Base-by-base conservation (phyloP, 2,888 invertebrate genomes). In the Sylvicola cinctus region DNA sequence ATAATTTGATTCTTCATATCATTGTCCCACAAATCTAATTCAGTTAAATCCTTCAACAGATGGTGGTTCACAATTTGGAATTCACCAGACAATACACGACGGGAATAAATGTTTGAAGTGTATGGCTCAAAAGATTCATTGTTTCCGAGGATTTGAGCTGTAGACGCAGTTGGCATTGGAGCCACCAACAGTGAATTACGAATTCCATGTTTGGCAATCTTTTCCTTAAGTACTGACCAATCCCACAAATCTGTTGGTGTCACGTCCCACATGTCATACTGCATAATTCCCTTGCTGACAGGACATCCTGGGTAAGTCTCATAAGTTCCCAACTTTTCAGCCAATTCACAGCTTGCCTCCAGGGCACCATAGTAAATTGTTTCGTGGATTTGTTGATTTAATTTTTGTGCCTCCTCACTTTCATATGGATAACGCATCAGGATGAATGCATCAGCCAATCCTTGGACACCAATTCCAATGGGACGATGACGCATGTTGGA, bases 161-260 rank as follows among this genome's bases (percentile, higher is more conserved):
- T 98, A 2, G 95, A 93, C 7, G 96, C 95, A 4, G 96, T 98
- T 1, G 96, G 96, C 96, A 98, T 98, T 1, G 95, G 95, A 0
- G 96, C 95, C 41, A 96, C 45, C 14, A 98, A 62, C 17, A 95
- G 62, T 3, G 93, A 93, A 61, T 98, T 98, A 36, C 96, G 65
- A 0, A 96, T 63, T 8, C 98, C 98, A 58, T 85, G 69, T 58
- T 78, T 65, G 1, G 79, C 73, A 44, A 98, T 93, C 51, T 79
- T 80, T 32, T 62, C 66, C 55, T 88, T 88, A 13, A 98, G 62
- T 6, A 50, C 60, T 2, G 61, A 49, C 98, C 98, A 98, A 53
- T 98, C 69, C 81, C 90, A 91, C 4, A 87, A 63, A 44, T 77
- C 64, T 2, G 85, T 76, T 1, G 91, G 87, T 5, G 65, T 76